Conservation (phyloP, 2,797 vertebrate genomes). For the Sarcoramphus papa region DNA sequence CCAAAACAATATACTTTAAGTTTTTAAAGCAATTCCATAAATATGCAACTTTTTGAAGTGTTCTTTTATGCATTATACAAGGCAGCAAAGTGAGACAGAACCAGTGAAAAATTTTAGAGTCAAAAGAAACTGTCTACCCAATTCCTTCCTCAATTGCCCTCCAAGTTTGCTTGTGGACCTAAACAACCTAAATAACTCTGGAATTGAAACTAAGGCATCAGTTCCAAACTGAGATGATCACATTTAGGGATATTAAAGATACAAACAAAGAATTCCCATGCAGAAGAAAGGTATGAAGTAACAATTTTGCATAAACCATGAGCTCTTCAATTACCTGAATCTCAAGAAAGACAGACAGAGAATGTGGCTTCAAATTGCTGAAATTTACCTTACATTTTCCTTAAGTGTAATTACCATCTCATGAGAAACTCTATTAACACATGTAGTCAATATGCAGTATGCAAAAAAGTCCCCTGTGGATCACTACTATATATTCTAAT, state of each 20-base stretch:
- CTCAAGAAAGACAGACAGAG: neutral
- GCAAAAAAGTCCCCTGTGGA: neutral
- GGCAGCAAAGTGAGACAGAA: neutral
- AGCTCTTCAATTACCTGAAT: neutral
- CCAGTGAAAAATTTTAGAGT: neutral
- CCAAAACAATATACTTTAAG: neutral
- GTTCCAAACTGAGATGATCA: fast-evolving
- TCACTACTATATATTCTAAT: neutral
- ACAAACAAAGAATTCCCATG: neutral
- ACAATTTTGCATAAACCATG: neutral
- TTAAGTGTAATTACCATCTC: neutral
- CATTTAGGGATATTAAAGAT: neutral
- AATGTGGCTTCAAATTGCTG: neutral
- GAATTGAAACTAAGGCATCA: neutral
- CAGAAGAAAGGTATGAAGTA: neutral
- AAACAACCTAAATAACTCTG: neutral
- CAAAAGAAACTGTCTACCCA: neutral
- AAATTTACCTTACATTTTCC: neutral
- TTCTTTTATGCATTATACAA: neutral
- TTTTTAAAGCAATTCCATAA: neutral
- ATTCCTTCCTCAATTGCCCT: neutral
- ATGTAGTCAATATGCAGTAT: neutral
- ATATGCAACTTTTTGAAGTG: neutral
- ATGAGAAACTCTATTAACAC: neutral
- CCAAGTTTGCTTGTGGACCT: neutral